Base-by-base conservation (phyloP, 1,140 invertebrate genomes). In the Tetranychus urticae region DNA sequence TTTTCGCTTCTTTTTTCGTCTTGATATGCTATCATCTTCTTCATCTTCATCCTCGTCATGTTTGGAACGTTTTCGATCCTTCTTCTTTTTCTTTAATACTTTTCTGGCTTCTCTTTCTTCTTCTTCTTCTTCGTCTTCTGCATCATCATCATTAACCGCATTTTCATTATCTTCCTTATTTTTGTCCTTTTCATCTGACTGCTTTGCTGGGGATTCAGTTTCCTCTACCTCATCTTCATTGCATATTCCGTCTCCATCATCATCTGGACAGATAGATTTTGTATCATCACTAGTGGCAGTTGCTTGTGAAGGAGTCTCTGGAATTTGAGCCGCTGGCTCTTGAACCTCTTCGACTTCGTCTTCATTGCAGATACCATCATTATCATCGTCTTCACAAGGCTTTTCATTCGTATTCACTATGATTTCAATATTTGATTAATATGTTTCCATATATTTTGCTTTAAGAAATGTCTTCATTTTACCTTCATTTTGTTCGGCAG, bases 41-140 rank as follows among this genome's bases (percentile, higher is more conserved):
- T 64, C 61, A 39, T 63, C 62, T 39, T 65, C 63, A 55, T 63
- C 63, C 13, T 63, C 62, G 48, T 37, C 33, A 58, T 36, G 35
- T 14, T 35, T 42, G 56, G 56, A 37, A 58, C 34, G 56, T 39
- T 37, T 31, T 34, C 61, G 52, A 62, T 65, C 4, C 56, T 47
- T 23, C 57, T 60, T 10, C 61, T 14, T 37, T 61, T 56, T 37
- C 55, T 56, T 46, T 45, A 13, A 12, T 42, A 56, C 50, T 46
- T 62, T 50, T 13, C 57, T 54, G 23, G 59, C 58, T 36, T 56
- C 33, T 35, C 33, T 37, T 13, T 35, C 55, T 33, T 61, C 60
- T 31, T 42, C 33, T 42, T 50, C 35, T 50, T 55, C 58, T 14
- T 61, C 52, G 23, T 54, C 50, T 33, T 63, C 50, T 14, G 62